Conservation (phyloP, 2,113 vertebrate genomes). For the Microtus montanus region DNA sequence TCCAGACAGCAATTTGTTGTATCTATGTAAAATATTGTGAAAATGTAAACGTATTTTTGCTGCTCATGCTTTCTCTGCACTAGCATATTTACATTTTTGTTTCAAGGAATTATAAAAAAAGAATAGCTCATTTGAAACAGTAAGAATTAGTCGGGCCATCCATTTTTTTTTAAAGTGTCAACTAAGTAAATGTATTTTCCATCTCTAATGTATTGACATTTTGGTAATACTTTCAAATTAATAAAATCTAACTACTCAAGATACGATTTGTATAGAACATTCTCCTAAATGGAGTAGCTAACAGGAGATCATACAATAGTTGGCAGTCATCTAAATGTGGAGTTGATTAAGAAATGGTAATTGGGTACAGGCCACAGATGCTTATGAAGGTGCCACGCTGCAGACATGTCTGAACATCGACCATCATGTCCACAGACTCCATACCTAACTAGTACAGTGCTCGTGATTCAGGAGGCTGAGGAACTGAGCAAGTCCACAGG, state of each 20-base stretch:
- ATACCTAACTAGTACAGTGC: not conserved
- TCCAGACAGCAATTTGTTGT: not conserved
- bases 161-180: not conserved
- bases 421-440: not conserved
- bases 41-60: constrained; percentile 33
- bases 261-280: not conserved
- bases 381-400: not conserved
- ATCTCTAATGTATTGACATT: not conserved
- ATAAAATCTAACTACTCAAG: constrained; percentile 6
- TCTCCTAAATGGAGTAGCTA: not conserved
- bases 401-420: not conserved
- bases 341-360: not conserved
- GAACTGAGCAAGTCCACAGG: not conserved
- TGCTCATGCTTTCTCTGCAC: not conserved
- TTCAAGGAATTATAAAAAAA: constrained; percentile 23
- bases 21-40: not conserved
- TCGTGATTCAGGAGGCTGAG: not conserved
- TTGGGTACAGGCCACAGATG: not conserved
- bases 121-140: not conserved
- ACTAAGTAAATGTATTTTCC: not conserved
- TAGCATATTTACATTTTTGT: constrained; percentile 30
- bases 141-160: not conserved
- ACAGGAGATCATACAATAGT: not conserved
- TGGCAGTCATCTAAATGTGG: not conserved
- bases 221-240: constrained; percentile 43